A percentile compares a stretch with the other conserved stretches of the same genome.
These are phyloP conservation scores for Drosophila pegasa DNA, from an alignment of 2,888 invertebrate species.

Conservation along the genomic window DNA sequence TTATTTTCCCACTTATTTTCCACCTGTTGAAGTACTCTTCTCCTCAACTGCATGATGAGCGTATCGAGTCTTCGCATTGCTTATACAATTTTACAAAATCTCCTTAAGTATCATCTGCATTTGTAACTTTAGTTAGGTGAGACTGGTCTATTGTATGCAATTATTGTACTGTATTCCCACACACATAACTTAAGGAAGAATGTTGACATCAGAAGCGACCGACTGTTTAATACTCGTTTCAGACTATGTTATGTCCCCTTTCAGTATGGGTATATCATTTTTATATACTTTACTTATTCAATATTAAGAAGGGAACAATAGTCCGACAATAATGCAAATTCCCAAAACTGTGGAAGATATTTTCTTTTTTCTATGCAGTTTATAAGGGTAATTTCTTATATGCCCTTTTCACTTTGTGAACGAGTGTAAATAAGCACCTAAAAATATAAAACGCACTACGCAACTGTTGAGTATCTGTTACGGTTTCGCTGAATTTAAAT, in stretches of 20 bases:
- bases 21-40: neutral
- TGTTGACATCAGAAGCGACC: neutral
- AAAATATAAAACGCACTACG: slow-evolving; percentile 31
- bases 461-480: slow-evolving; percentile 61
- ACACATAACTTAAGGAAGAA: slow-evolving; percentile 12
- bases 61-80: slow-evolving; percentile 30
- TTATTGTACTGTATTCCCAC: slow-evolving; percentile 52
- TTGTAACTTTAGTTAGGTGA: slow-evolving; percentile 39
- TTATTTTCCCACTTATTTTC: neutral
- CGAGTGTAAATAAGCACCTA: slow-evolving; percentile 23
- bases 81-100: slow-evolving; percentile 33
- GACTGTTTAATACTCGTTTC: neutral
- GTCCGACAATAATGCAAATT: no score
- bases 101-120: slow-evolving; percentile 54
- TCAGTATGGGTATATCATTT: no score
- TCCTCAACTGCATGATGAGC: slow-evolving; percentile 22
- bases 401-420: neutral
- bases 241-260: no score
- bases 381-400: no score
- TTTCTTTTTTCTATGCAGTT: no score
- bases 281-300: no score
- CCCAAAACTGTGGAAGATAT: no score
- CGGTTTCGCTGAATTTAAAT: slow-evolving; percentile 66
- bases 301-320: no score
- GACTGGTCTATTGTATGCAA: slow-evolving; percentile 34